phyloP scores from a whole-genome alignment of 2,888 invertebrate species.

The Dolichomitus sp. region DNA sequence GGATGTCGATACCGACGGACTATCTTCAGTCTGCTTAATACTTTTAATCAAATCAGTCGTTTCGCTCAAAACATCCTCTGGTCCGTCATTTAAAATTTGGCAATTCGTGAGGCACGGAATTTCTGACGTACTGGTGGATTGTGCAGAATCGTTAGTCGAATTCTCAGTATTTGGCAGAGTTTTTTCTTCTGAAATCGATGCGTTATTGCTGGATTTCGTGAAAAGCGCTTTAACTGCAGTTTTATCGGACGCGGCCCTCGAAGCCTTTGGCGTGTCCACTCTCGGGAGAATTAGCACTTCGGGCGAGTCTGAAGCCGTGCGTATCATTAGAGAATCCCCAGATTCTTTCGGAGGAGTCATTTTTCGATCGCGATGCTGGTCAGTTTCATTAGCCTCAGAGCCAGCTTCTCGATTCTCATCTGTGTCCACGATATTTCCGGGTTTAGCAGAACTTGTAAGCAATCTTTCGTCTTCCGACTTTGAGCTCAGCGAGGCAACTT shows the following conservation, averaged over 20 bases:
- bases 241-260: not conserved
- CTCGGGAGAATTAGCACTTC: not conserved
- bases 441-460: not conserved
- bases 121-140: not conserved
- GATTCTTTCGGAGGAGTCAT: not conserved
- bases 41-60: not conserved
- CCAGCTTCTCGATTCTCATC: not conserved
- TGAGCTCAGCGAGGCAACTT: not conserved
- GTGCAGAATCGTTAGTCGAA: not conserved
- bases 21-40: not conserved
- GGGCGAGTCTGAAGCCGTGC: not conserved
- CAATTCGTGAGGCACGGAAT: not conserved
- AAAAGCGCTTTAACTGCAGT: not conserved
- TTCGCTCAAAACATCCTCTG: not conserved
- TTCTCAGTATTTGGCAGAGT: not conserved
- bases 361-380: not conserved
- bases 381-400: not conserved
- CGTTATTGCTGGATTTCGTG: not conserved
- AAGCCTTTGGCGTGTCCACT: not conserved
- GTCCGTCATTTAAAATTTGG: constrained; percentile 1
- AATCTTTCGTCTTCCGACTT: not conserved
- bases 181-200: no score
- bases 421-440: not conserved
- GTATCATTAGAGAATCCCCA: not conserved
- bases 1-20: not conserved